A percentile compares a stretch with the other conserved stretches of the same genome.
These are phyloP conservation scores for Standfussiana lucernea DNA, from an alignment of 2,888 invertebrate species.

Conservation along the genomic window DNA sequence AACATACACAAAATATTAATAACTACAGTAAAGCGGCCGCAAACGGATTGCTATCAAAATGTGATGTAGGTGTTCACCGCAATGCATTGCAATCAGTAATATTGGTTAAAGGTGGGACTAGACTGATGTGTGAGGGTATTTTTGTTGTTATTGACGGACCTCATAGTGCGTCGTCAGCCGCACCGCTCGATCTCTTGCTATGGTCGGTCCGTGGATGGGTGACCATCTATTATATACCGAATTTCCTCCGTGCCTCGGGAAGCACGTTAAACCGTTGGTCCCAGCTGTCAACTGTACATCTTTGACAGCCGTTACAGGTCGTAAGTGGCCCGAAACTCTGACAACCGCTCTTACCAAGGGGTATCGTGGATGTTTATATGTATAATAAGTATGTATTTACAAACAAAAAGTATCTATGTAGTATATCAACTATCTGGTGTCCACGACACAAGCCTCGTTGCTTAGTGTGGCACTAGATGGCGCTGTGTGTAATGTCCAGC, in stretches of 20 bases:
- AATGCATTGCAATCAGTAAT: slow-evolving; percentile 44
- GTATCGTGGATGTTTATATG: too few species aligned
- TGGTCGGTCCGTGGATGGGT: background rate
- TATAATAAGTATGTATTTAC: too few species aligned
- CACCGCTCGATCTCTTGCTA: background rate
- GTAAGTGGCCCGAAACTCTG: background rate
- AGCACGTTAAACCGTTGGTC: too few species aligned
- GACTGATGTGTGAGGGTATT: background rate
- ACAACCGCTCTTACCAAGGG: background rate
- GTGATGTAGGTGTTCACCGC: slow-evolving; percentile 50
- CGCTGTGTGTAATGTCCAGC: too few species aligned
- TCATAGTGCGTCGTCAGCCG: background rate
- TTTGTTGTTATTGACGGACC: background rate
- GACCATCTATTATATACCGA: background rate
- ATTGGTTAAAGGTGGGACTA: background rate
- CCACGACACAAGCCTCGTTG: too few species aligned
- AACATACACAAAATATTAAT: slow-evolving; percentile 48
- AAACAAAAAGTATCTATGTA: too few species aligned
- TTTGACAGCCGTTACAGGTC: background rate
- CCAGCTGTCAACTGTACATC: background rate
- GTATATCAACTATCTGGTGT: too few species aligned
- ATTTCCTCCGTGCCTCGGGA: background rate
- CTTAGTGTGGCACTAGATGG: too few species aligned
- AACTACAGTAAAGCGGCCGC: slow-evolving; percentile 49
- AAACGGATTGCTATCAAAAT: slow-evolving; percentile 54